These are phyloP conservation scores for Mythimna loreyi DNA, from an alignment of 2,888 invertebrate genomes.

Conservation along the genomic window DNA sequence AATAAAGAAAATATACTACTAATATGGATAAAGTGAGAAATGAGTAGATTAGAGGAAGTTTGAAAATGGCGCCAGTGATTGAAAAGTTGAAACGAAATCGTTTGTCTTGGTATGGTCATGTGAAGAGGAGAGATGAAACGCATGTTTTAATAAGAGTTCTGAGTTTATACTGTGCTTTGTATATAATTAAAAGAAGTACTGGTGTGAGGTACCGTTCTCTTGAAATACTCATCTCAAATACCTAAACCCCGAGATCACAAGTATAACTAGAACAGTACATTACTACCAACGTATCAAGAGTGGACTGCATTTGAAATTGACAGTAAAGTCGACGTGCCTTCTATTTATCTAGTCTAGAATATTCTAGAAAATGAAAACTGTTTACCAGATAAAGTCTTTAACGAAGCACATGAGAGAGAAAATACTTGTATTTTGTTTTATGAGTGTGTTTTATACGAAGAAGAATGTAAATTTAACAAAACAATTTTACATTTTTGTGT, in stretches of 20 bases:
- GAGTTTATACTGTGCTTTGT: no score
- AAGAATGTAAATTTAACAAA: neutral
- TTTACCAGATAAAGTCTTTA: slow-evolving; percentile 13
- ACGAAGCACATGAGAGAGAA: slow-evolving; percentile 1
- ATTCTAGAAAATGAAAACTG: slow-evolving; percentile 34
- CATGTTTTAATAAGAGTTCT: no score
- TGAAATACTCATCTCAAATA: neutral
- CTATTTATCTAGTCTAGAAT: slow-evolving; percentile 30
- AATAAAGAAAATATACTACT: no score
- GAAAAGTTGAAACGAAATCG: no score
- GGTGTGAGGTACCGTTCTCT: no score
- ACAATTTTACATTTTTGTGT: neutral
- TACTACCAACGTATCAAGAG: slow-evolving; percentile 8
- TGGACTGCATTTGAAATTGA: slow-evolving; percentile 47
- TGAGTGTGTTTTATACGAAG: neutral
- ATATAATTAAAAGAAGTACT: no score
- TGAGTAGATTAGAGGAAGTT: no score
- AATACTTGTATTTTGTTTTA: slow-evolving; percentile 13
- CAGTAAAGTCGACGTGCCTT: slow-evolving; percentile 4
- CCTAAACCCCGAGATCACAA: neutral
- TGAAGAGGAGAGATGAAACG: no score
- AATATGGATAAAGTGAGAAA: no score
- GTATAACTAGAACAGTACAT: slow-evolving; percentile 9
- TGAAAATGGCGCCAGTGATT: no score
- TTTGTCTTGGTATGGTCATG: no score